Percentiles rank a stretch among this genome's conserved stretches.
phyloP scores from a whole-genome alignment of 2,888 invertebrate genomes.

The Eupithecia pulchellata region DNA sequence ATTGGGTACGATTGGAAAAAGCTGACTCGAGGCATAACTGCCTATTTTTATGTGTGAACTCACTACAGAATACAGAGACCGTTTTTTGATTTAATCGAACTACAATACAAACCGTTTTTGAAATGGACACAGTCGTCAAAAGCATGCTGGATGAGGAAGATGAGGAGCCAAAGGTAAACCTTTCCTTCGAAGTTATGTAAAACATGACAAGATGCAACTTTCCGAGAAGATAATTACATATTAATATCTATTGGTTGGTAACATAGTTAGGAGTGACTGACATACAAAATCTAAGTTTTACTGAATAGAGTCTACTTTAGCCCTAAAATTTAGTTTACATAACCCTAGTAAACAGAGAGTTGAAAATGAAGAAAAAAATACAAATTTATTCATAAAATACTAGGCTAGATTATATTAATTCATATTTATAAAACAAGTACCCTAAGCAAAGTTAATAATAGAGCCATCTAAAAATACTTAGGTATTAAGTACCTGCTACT shows the following conservation, averaged over 20 bases:
- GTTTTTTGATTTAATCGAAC: background rate
- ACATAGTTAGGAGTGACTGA: no score
- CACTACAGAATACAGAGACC: background rate
- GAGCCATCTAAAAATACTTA: background rate
- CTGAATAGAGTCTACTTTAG: background rate
- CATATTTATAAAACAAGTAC: background rate
- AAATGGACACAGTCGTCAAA: conserved; percentile 79
- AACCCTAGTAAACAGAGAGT: background rate
- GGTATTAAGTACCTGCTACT: background rate
- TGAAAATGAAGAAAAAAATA: no score
- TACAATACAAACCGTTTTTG: background rate
- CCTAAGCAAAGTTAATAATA: background rate
- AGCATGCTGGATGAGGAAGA: conserved; percentile 73
- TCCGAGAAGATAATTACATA: background rate
- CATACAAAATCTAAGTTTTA: no score
- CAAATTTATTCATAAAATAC: no score
- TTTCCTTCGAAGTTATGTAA: conserved; percentile 29
- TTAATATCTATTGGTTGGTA: no score
- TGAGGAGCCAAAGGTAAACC: conserved; percentile 56
- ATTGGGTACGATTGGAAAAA: no score
- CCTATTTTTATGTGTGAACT: background rate
- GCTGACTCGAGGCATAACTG: no score
- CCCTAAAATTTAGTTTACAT: background rate
- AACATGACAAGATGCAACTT: conserved; percentile 4
- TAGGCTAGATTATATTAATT: background rate